Evolutionary conservation across 2,888 invertebrate genomes (phyloP).

Genomic region (Kuschelorhynchus macadamiae): DNA sequence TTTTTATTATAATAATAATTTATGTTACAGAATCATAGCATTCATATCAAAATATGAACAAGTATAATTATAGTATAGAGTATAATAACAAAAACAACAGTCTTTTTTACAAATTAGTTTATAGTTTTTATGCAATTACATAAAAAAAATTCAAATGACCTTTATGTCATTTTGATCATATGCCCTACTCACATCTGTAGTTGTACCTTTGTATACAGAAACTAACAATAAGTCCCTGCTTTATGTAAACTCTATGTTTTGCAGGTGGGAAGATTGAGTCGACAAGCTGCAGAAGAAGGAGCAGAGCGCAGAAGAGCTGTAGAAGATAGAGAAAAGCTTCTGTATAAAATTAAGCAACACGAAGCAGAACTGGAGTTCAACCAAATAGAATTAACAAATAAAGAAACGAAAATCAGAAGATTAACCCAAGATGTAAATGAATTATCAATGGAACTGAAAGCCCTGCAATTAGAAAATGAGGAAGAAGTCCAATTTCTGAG

Average conservation of each 20-base stretch:
- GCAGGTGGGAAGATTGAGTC: slow-evolving; percentile 82
- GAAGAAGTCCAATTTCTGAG: slow-evolving; percentile 72
- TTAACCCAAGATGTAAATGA: slow-evolving; percentile 82
- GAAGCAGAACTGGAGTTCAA: slow-evolving; percentile 78
- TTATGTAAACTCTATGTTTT: background rate
- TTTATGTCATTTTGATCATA: no score
- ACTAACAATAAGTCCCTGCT: no score
- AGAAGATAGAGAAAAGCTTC: slow-evolving; percentile 76
- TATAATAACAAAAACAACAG: no score
- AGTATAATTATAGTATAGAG: no score
- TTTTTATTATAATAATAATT: no score
- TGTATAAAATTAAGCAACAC: slow-evolving; percentile 75
- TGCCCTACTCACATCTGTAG: no score
- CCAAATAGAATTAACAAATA: slow-evolving; percentile 76
- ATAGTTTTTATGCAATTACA: no score
- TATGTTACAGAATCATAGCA: no score
- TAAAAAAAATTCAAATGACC: no score
- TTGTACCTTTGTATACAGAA: no score
- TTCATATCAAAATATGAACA: no score
- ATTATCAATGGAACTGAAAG: slow-evolving; percentile 77
- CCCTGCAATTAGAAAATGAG: slow-evolving; percentile 70
- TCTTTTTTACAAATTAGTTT: no score
- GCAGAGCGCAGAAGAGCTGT: slow-evolving; percentile 83
- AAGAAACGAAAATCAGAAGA: slow-evolving; percentile 80
- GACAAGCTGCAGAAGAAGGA: slow-evolving; percentile 89